Percentiles rank a stretch among this genome's conserved stretches.
These are phyloP conservation scores for Calonectris borealis DNA, from an alignment of 2,113 vertebrate species.

Conservation along the genomic window DNA sequence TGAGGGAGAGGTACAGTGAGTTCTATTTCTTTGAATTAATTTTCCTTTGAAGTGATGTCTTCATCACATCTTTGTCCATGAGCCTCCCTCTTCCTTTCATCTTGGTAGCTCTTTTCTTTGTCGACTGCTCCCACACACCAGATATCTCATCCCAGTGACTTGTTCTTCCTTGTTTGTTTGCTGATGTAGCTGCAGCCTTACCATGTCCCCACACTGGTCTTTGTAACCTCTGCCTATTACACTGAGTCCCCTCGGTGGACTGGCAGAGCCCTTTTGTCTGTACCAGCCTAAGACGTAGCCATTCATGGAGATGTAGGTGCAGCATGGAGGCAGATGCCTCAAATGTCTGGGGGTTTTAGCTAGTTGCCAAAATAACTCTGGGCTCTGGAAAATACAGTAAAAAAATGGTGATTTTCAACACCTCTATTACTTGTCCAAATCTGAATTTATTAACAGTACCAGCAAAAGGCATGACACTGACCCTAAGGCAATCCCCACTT, in stretches of 20 bases:
- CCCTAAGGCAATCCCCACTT: background rate
- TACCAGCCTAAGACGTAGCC: background rate
- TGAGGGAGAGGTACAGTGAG: background rate
- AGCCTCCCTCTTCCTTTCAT: background rate
- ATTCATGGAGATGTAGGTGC: background rate
- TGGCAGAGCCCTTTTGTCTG: background rate
- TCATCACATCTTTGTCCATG: background rate
- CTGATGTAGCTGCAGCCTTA: background rate
- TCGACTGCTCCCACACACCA: background rate
- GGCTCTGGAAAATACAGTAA: background rate
- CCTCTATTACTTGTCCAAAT: background rate
- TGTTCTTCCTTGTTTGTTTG: background rate
- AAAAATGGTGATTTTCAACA: slow-evolving; percentile 28
- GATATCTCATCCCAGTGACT: background rate
- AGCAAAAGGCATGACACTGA: background rate
- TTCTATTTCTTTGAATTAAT: background rate
- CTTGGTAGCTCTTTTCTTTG: background rate
- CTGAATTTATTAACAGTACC: slow-evolving; percentile 7
- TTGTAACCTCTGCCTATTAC: background rate
- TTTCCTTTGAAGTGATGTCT: background rate
- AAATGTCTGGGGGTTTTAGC: background rate
- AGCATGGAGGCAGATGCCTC: background rate
- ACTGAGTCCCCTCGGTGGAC: background rate
- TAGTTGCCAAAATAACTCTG: background rate
- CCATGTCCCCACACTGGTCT: background rate